phyloP scores from a whole-genome alignment of 1,140 invertebrate genomes.

The Prorops nasuta region DNA sequence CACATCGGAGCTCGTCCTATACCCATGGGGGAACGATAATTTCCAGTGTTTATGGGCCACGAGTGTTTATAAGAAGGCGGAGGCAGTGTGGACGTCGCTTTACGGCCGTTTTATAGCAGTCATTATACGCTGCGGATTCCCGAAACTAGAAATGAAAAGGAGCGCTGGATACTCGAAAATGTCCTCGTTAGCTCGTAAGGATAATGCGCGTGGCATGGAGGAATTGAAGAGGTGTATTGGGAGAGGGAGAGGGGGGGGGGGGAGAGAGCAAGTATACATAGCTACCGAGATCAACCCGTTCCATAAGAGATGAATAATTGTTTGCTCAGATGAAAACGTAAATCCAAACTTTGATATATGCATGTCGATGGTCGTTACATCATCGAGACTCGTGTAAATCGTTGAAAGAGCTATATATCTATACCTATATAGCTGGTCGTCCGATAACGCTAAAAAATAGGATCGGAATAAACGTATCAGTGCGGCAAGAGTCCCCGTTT shows the following conservation, averaged over 20 bases:
- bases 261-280: not conserved
- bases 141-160: constrained; percentile 34
- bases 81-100: constrained; percentile 20
- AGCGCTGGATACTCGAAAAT: constrained; percentile 1
- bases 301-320: no score
- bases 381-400: no score
- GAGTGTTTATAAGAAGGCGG: constrained; percentile 31
- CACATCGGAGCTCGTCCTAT: constrained; percentile 4
- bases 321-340: no score
- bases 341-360: no score
- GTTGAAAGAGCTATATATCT: no score
- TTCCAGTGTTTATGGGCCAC: constrained; percentile 32
- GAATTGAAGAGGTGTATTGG: not conserved
- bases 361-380: no score
- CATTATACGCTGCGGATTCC: constrained; percentile 30
- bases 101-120: constrained; percentile 29
- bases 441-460: no score
- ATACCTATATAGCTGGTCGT: no score
- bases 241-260: not conserved
- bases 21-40: constrained; percentile 26
- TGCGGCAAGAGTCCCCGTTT: no score
- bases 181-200: constrained; percentile 7
- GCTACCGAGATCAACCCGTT: no score
- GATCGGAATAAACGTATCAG: no score
- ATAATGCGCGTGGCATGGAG: no score